A percentile compares a stretch with the other conserved stretches of the same genome.
Evolutionary conservation across 2,113 vertebrate genomes (phyloP).

Genomic region (Sander vitreus): DNA sequence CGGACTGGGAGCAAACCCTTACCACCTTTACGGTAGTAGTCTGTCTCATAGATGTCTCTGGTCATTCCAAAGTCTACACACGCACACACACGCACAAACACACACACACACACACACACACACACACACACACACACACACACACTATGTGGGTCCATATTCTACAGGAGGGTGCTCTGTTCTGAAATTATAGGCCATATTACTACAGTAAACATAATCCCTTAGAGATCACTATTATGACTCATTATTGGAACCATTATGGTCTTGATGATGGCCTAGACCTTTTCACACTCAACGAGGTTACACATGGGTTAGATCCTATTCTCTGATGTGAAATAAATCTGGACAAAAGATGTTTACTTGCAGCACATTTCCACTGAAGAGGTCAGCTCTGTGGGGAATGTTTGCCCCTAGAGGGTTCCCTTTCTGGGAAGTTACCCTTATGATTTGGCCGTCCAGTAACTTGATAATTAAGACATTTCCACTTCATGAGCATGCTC

Average conservation of each 20-base stretch:
- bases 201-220: background rate
- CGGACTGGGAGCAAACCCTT: constrained; percentile 97
- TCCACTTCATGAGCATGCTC: background rate
- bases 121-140: no score
- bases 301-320: background rate
- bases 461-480: background rate
- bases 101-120: no score
- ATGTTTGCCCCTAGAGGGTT: background rate
- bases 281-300: background rate
- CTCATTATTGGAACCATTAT: background rate
- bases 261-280: background rate
- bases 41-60: constrained; percentile 97
- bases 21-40: constrained; percentile 98
- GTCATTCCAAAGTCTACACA: constrained; percentile 97
- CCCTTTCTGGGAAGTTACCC: background rate
- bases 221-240: background rate
- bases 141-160: background rate
- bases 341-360: background rate
- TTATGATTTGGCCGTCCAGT: background rate
- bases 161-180: constrained; percentile 33
- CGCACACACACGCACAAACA: constrained; percentile 8
- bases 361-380: background rate
- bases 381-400: background rate
- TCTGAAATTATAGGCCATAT: background rate
- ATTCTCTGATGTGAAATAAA: background rate